These are phyloP conservation scores for Oscheius sp. DNA, from an alignment of 2,888 invertebrate species.

Conservation along the genomic window DNA sequence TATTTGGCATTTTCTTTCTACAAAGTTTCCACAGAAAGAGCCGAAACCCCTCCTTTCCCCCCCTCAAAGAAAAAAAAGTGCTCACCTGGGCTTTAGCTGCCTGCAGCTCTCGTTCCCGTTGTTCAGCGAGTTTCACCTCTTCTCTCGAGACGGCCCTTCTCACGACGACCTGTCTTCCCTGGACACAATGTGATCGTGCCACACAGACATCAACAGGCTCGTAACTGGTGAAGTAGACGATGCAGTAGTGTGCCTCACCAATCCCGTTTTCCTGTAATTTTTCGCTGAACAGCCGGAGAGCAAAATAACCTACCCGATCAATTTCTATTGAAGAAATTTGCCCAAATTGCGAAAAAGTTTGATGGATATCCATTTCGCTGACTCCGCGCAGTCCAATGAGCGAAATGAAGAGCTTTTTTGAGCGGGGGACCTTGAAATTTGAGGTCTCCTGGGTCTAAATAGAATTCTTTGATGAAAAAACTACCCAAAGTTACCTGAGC, in stretches of 20 bases:
- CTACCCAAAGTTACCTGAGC: slow-evolving; percentile 6
- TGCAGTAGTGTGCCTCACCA: not conserved
- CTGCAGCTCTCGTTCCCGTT: slow-evolving; percentile 38
- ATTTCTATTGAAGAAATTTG: slow-evolving; percentile 14
- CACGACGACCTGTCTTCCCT: slow-evolving; percentile 35
- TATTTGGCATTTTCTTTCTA: no score
- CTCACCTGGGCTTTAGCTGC: slow-evolving; percentile 23
- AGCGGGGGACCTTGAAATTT: slow-evolving; percentile 1
- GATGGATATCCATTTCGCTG: not conserved
- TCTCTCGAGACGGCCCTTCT: slow-evolving; percentile 46
- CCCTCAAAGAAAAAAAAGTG: not conserved
- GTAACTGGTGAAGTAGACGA: slow-evolving; percentile 7
- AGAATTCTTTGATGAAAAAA: not conserved
- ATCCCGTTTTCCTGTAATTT: not conserved
- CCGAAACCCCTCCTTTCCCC: no score
- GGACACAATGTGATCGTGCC: slow-evolving; percentile 12
- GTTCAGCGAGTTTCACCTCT: slow-evolving; percentile 49
- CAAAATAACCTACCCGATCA: not conserved
- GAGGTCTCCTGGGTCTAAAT: not conserved
- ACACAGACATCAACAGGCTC: slow-evolving; percentile 9
- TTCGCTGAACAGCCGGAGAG: not conserved
- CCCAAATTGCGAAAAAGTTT: slow-evolving; percentile 21
- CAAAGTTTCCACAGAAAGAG: no score
- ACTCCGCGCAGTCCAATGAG: slow-evolving; percentile 11
- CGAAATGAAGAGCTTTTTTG: slow-evolving; percentile 34